These are phyloP conservation scores for Loriculus beryllinus DNA, from an alignment of 2,797 vertebrate genomes.

Conservation along the genomic window DNA sequence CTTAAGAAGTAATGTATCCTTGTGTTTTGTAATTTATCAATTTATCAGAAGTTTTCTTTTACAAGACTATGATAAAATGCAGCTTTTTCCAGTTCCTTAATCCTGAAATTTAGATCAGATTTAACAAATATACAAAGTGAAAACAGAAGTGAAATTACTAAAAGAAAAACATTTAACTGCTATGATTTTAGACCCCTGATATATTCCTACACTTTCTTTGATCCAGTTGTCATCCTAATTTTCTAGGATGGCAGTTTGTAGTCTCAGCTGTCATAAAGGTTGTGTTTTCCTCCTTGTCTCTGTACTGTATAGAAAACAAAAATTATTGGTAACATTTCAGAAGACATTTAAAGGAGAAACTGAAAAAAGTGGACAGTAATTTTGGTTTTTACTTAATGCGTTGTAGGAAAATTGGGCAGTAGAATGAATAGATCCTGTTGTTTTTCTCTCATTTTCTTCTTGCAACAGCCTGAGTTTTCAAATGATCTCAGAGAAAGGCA, in stretches of 20 bases:
- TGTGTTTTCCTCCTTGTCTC: neutral
- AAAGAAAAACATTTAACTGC: neutral
- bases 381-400: neutral
- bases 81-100: neutral
- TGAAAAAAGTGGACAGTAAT: neutral
- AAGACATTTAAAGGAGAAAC: neutral
- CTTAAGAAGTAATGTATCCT: neutral
- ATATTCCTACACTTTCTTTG: neutral
- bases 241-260: neutral
- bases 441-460: neutral
- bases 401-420: neutral
- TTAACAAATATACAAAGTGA: neutral
- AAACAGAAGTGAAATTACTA: neutral
- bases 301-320: neutral
- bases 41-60: neutral
- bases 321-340: neutral
- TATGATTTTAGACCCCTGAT: neutral
- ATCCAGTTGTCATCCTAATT: neutral
- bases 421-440: neutral
- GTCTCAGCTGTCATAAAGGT: neutral
- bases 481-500: neutral
- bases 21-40: neutral
- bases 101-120: neutral
- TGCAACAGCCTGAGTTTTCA: neutral
- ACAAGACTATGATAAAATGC: neutral